Evolutionary conservation across 2,113 vertebrate genomes (phyloP), one percentile per base, ranked within the genome.

Genomic region (Mustelus asterias): DNA sequence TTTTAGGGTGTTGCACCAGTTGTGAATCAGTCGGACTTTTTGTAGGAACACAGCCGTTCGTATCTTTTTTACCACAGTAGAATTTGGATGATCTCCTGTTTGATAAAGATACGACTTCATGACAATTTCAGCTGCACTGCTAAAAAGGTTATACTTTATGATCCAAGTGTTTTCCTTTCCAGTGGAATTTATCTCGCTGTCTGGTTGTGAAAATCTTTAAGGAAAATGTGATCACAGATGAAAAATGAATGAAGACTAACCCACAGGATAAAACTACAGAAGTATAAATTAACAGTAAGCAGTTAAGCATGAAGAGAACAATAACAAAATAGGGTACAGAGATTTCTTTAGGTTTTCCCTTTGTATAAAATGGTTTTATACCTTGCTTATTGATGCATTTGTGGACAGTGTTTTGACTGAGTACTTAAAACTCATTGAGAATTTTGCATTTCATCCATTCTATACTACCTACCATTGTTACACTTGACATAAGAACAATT

Each of bases 1-100:
- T 63, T 18, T 24, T 65, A 20, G 14, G n/a, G 60, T 65, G 20
- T 37, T 7, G 60, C 20, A 65, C 63, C 89, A 65, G 60, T 93
- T 93, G 33, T 37, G 60, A 93, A 93, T 93, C 89, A 41, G n/a
- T 29, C 22, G 33, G n/a, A 37, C 16, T 0, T 65, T 94, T 97
- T 96, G 60, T 96, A 95, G 94, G 1, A 0, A 88, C 96, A 94
- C 98, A 98, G 98, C 97, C 98, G 98, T 96, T 96, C 69, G 96
- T 65, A 44, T 80, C 85, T 95, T 85, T 33, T 96, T 96, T 96
- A 94, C 96, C 78, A 96, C 96, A 93, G 96, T 96, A 88, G 69
- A 90, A 29, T 97, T 96, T 37, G 10, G 96, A 97, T 97, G 96
- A 96, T 90, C 96, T 96, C 78, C 69, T 96, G 97, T 97, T 96